These are phyloP conservation scores for Drosophila pseudoobscura DNA, from an alignment of 1,140 invertebrate species.

Conservation along the genomic window DNA sequence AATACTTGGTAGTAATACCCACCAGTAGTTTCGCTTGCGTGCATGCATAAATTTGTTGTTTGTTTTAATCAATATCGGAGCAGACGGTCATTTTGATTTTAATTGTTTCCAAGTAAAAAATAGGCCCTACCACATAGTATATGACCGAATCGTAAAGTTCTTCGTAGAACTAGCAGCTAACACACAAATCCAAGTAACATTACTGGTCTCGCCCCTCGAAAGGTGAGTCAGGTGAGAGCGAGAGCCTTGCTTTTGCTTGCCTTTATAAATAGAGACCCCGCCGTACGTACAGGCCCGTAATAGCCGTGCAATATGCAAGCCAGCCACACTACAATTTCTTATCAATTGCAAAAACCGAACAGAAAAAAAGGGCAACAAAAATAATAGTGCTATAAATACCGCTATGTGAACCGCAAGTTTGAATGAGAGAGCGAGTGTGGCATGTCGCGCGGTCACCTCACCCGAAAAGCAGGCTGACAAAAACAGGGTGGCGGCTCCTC, in stretches of 20 bases:
- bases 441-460: neutral
- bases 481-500: neutral
- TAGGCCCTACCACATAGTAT: slow-evolving; percentile 17
- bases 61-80: slow-evolving; percentile 69
- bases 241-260: slow-evolving; percentile 43
- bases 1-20: slow-evolving; percentile 9
- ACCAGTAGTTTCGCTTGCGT: slow-evolving; percentile 40
- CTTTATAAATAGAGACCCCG: slow-evolving; percentile 61
- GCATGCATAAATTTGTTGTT: slow-evolving; percentile 56
- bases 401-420: slow-evolving; percentile 33
- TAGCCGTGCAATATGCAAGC: slow-evolving; percentile 44
- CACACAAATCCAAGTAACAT: slow-evolving; percentile 30
- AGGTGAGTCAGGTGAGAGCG: slow-evolving; percentile 61
- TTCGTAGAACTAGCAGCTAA: slow-evolving; percentile 12
- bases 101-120: slow-evolving; percentile 54
- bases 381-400: slow-evolving; percentile 59
- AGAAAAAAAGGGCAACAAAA: slow-evolving; percentile 29
- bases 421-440: slow-evolving; percentile 15
- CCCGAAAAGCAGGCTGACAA: slow-evolving; percentile 12
- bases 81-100: slow-evolving; percentile 67
- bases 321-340: slow-evolving; percentile 50
- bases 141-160: neutral
- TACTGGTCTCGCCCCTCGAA: neutral
- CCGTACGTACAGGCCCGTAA: neutral
- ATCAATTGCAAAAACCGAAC: slow-evolving; percentile 61